phyloP scores from a whole-genome alignment of 2,888 invertebrate species.

The Erannis defoliaria region DNA sequence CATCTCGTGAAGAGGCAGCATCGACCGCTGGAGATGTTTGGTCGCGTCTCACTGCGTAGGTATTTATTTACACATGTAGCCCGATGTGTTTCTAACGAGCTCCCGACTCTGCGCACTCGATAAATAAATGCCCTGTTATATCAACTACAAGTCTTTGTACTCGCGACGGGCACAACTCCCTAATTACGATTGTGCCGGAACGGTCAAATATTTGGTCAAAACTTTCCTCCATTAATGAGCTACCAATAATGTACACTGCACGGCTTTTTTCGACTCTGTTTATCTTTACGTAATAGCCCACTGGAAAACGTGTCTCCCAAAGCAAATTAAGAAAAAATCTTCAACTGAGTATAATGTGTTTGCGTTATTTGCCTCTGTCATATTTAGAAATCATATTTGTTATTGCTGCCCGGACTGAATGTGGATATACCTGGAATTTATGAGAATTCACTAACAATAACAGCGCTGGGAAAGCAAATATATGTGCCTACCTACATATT shows the following conservation, averaged over 20 bases:
- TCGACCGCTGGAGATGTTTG: constrained; percentile 75
- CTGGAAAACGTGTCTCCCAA: constrained; percentile 62
- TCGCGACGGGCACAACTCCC: constrained; percentile 60
- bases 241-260: constrained; percentile 74
- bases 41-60: constrained; percentile 57
- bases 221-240: constrained; percentile 84
- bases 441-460: constrained; percentile 75
- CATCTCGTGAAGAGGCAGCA: constrained; percentile 48
- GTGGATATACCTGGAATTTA: constrained; percentile 72
- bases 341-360: constrained; percentile 66
- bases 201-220: constrained; percentile 81
- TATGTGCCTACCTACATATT: constrained; percentile 58
- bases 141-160: constrained; percentile 83
- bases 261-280: constrained; percentile 66
- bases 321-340: constrained; percentile 67
- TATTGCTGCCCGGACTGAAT: constrained; percentile 63
- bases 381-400: constrained; percentile 73
- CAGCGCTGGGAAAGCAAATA: constrained; percentile 76
- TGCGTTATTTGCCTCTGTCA: constrained; percentile 64
- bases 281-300: constrained; percentile 68
- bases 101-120: constrained; percentile 61
- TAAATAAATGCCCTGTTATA: constrained; percentile 75
- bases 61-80: constrained; percentile 82
- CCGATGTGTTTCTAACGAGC: constrained; percentile 82
- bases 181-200: constrained; percentile 78